These are phyloP conservation scores for Pinna nobilis DNA, from an alignment of 1,140 invertebrate genomes.

Conservation along the genomic window DNA sequence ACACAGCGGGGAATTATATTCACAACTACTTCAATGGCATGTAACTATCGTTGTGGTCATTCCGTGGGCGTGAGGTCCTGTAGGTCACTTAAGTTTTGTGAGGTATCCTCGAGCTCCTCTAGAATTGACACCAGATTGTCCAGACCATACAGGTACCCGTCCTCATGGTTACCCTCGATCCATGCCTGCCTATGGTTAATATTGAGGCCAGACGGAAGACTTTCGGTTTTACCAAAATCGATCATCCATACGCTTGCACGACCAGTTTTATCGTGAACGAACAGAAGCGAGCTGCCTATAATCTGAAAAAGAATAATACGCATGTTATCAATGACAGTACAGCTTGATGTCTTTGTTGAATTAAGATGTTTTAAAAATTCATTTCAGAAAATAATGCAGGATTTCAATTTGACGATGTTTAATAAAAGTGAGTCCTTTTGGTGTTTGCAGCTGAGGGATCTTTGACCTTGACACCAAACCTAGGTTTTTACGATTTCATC, in stretches of 20 bases:
- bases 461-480: too few relatives aligned
- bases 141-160: slow-evolving; percentile 96
- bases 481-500: too few relatives aligned
- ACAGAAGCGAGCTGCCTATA: slow-evolving; percentile 96
- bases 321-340: too few relatives aligned
- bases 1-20: too few relatives aligned
- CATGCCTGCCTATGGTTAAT: slow-evolving; percentile 90
- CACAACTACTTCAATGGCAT: too few relatives aligned
- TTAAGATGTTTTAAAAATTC: neutral
- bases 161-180: slow-evolving; percentile 98
- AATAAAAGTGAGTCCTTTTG: too few relatives aligned
- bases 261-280: slow-evolving; percentile 92
- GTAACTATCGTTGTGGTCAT: too few relatives aligned
- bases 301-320: slow-evolving; percentile 80
- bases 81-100: too few relatives aligned
- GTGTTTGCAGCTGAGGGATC: too few relatives aligned
- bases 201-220: slow-evolving; percentile 83
- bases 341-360: neutral
- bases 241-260: slow-evolving; percentile 95
- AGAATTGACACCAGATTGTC: slow-evolving; percentile 92
- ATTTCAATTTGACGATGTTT: too few relatives aligned
- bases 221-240: slow-evolving; percentile 97
- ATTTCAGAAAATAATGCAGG: neutral
- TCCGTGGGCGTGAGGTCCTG: too few relatives aligned
- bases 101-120: slow-evolving; percentile 46